Base-by-base conservation (phyloP, 1,140 invertebrate genomes). In the Ditylenchus dipsaci region DNA sequence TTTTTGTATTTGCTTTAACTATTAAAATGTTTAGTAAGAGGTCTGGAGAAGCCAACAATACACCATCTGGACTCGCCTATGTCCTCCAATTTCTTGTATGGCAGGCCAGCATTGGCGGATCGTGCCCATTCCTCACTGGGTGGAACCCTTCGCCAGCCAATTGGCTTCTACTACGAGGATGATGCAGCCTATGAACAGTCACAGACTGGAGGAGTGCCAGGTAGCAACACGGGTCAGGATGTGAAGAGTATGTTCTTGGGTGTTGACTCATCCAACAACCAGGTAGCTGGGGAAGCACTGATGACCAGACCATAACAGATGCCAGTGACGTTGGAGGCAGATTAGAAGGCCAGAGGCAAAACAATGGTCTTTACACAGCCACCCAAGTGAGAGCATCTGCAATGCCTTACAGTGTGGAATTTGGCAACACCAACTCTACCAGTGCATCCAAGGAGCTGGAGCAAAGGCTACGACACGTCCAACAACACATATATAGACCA, bases 91-190 rank as follows among this genome's bases (percentile, higher is more conserved):
- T 77, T 77, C 45, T 56, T 78, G 27, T 78, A 78, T 58, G 76
- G 76, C 17, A 67, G 76, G 19, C 53, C 75, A 42, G 29, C 71
- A 13, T 38, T 38, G 47, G 43, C 30, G 8, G 75, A 70, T 1
- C 61, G 58, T 19, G 29, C 59, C 13, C 45, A 53, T 23, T 68
- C 71, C 1, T 57, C 57, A 5, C 23, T 73, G 27, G 61, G 15
- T 23, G 75, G 63, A 1, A 57, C 71, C 33, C 53, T 70, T 23
- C 70, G 75, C 15, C 71, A 68, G 5, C 71, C 73, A 23, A 60
- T 75, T 53, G 75, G 75, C 17, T 77, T 76, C 62, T 77, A 77
- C 43, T 77, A 77, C 45, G 75, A 77, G 13, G 75, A 77, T 38
- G 75, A 77, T 19, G 66, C 45, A 30, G 74, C 73, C 0, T 76